Conservation (phyloP, 2,888 invertebrate genomes). For the Epirrita christyi region DNA sequence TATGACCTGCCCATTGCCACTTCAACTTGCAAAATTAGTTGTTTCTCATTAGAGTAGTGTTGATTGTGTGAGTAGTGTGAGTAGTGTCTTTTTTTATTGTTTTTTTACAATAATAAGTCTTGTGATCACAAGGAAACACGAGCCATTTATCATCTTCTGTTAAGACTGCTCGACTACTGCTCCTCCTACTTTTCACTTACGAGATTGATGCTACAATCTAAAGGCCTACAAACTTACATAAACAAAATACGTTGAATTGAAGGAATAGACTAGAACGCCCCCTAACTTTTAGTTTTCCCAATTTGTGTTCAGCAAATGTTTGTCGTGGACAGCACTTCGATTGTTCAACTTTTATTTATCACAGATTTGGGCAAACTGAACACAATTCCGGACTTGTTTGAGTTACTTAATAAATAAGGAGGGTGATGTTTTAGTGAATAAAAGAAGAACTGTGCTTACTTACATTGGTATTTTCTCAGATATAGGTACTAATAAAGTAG, state of each 20-base stretch:
- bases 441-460: constrained; percentile 5
- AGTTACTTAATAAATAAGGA: constrained; percentile 21
- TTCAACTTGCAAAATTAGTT: no score
- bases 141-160: no score
- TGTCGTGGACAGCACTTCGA: constrained; percentile 23
- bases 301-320: constrained; percentile 31
- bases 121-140: no score
- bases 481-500: no score
- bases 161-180: no score
- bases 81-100: no score
- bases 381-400: constrained; percentile 21
- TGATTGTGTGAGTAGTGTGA: no score
- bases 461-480: neutral
- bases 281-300: constrained; percentile 20
- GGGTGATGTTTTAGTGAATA: constrained; percentile 15
- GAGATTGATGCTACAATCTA: neutral
- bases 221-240: neutral
- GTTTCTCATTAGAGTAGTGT: no score
- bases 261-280: constrained; percentile 7
- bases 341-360: constrained; percentile 27
- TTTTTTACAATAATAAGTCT: no score
- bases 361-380: constrained; percentile 25
- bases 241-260: constrained; percentile 1
- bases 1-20: no score
- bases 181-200: no score